Evolutionary conservation across 2,797 vertebrate species (phyloP).

Genomic region (Sebastes iracundus): DNA sequence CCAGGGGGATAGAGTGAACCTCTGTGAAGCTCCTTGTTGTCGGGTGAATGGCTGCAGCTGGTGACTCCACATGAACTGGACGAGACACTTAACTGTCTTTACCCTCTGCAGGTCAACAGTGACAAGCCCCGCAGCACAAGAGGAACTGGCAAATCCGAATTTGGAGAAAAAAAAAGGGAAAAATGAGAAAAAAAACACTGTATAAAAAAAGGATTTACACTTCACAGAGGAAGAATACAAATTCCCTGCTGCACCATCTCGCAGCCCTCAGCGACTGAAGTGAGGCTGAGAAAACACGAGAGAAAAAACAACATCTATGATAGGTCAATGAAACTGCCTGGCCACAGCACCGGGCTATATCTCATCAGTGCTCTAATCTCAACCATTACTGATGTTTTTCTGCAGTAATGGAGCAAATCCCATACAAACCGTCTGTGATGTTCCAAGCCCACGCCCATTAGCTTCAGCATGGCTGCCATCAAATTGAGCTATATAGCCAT

Average conservation of each 20-base stretch:
- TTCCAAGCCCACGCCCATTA: constrained; percentile 35
- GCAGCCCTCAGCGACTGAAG: not conserved
- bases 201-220: not conserved
- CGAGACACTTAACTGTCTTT: constrained; percentile 23
- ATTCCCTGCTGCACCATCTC: not conserved
- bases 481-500: constrained; percentile 16
- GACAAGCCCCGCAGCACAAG: not conserved
- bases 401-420: constrained; percentile 34
- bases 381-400: constrained; percentile 38
- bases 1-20: not conserved
- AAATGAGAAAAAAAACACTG: not conserved
- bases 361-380: constrained; percentile 38
- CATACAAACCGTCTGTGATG: constrained; percentile 22
- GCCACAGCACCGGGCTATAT: not conserved
- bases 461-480: constrained; percentile 12
- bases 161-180: not conserved
- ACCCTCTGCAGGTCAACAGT: constrained; percentile 26
- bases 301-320: constrained; percentile 12
- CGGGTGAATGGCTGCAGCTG: constrained; percentile 24
- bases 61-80: not conserved
- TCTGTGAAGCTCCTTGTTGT: not conserved
- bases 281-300: not conserved
- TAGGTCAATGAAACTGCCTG: constrained; percentile 18
- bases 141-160: not conserved
- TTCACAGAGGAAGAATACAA: constrained; percentile 1